Conservation (phyloP, 2,113 vertebrate species). For the Furnarius figulus region DNA sequence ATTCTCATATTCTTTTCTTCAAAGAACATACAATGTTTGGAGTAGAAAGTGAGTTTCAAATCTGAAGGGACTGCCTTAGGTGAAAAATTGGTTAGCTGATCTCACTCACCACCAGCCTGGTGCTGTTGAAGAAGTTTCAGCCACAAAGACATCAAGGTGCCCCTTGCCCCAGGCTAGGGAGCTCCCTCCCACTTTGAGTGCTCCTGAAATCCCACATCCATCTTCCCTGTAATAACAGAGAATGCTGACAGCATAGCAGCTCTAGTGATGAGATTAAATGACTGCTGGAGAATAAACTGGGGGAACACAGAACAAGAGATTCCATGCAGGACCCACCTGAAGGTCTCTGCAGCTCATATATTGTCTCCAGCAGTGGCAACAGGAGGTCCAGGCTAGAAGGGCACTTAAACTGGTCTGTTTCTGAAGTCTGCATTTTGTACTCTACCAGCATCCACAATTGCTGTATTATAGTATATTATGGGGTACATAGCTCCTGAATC, state of each 20-base stretch:
- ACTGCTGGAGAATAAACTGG: neutral
- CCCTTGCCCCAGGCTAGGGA: neutral
- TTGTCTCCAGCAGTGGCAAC: neutral
- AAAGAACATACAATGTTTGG: neutral
- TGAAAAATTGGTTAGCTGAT: neutral
- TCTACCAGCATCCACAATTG: neutral
- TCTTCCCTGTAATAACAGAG: neutral
- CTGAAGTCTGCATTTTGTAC: neutral
- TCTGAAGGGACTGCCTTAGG: neutral
- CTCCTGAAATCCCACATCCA: neutral
- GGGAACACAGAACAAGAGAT: neutral
- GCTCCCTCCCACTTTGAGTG: fast-evolving
- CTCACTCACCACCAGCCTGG: neutral
- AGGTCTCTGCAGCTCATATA: neutral
- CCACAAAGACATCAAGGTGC: neutral
- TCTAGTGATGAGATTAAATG: neutral
- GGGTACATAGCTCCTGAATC: neutral
- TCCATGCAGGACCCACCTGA: fast-evolving
- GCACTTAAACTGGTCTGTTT: neutral
- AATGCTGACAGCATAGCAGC: neutral
- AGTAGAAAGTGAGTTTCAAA: neutral
- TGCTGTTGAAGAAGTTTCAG: fast-evolving
- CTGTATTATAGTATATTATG: neutral
- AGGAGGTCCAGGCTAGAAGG: neutral
- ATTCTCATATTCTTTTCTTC: neutral